A percentile compares a stretch with the other conserved stretches of the same genome.
Evolutionary conservation across 2,888 invertebrate species (phyloP).

Genomic region (Yponomeuta evonymella): DNA sequence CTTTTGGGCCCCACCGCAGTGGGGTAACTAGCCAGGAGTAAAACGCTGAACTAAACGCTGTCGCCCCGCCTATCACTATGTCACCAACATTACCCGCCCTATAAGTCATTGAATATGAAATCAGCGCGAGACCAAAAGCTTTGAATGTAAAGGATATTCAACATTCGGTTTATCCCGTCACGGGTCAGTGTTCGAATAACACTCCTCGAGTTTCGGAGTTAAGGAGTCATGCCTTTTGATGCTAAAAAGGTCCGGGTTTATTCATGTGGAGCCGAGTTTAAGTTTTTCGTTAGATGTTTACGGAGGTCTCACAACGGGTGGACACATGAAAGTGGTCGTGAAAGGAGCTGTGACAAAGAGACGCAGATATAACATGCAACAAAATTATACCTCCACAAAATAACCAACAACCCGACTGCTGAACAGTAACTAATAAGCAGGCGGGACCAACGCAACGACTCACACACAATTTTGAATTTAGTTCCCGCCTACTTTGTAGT

Average conservation of each 20-base stretch:
- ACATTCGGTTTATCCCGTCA: conserved; percentile 3
- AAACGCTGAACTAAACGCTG: background rate
- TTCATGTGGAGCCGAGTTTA: background rate
- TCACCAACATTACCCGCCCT: background rate
- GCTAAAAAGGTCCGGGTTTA: background rate
- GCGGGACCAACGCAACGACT: too few species aligned
- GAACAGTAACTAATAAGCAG: too few species aligned
- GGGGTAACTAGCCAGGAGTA: too few species aligned
- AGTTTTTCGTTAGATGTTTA: background rate
- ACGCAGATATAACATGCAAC: too few species aligned
- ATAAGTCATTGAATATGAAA: conserved; percentile 22
- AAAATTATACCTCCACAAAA: too few species aligned
- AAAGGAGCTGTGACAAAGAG: too few species aligned
- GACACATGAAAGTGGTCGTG: too few species aligned
- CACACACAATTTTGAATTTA: too few species aligned
- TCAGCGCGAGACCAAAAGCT: conserved; percentile 18
- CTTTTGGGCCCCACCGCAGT: too few species aligned
- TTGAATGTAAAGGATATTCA: conserved; percentile 6
- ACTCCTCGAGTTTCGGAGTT: background rate
- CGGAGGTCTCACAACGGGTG: too few species aligned
- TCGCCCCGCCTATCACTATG: background rate
- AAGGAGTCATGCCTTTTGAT: background rate
- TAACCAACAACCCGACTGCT: too few species aligned
- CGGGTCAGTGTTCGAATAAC: background rate
- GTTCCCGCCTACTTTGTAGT: too few species aligned